A percentile compares a stretch with the other conserved stretches of the same genome.
phyloP scores from a whole-genome alignment of 1,140 invertebrate genomes.

The Saccostrea echinata region DNA sequence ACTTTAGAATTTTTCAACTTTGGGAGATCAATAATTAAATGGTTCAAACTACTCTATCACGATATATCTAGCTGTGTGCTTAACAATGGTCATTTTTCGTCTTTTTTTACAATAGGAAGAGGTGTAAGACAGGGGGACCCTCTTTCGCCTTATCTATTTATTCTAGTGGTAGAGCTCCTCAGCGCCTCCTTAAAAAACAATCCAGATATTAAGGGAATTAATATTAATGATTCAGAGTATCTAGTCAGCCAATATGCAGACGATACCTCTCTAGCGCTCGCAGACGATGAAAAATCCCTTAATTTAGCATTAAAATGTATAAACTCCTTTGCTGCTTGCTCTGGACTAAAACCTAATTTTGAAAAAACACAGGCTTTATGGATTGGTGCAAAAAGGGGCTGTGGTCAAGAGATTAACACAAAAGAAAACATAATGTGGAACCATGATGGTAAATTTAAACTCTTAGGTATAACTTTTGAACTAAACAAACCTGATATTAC shows the following conservation, averaged over 20 bases:
- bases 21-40: too few species aligned
- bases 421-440: neutral
- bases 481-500: neutral
- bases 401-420: slow-evolving; percentile 37
- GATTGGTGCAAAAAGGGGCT: slow-evolving; percentile 49
- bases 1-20: too few species aligned
- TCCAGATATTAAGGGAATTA: too few species aligned
- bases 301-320: neutral
- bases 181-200: too few species aligned
- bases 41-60: too few species aligned
- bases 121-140: too few species aligned
- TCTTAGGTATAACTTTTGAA: slow-evolving; percentile 44
- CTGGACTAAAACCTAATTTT: slow-evolving; percentile 48
- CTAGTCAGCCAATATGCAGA: slow-evolving; percentile 54
- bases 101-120: too few species aligned
- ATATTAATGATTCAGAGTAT: slow-evolving; percentile 50
- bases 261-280: slow-evolving; percentile 51
- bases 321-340: slow-evolving; percentile 35
- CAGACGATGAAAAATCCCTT: slow-evolving; percentile 17
- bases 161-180: too few species aligned
- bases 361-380: slow-evolving; percentile 48
- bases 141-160: too few species aligned
- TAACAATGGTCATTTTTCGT: too few species aligned
- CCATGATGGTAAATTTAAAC: slow-evolving; percentile 23
- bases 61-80: too few species aligned